A percentile compares a stretch with the other conserved stretches of the same genome.
These are phyloP conservation scores for Saguinus oedipus DNA, from an alignment of 2,797 vertebrate genomes.

Conservation along the genomic window DNA sequence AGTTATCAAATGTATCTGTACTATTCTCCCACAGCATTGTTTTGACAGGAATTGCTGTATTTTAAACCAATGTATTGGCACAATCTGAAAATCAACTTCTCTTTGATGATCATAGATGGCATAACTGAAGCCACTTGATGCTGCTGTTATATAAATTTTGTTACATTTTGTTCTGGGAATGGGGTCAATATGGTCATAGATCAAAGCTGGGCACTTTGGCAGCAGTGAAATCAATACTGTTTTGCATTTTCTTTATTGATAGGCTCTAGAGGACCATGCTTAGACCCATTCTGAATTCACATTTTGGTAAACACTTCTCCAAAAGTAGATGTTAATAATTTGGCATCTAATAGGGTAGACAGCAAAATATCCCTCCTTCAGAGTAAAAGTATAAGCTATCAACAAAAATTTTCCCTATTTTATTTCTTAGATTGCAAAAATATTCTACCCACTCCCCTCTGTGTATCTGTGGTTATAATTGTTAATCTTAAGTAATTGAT, in stretches of 20 bases:
- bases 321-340: constrained; percentile 40
- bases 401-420: background rate
- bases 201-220: constrained; percentile 54
- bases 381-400: background rate
- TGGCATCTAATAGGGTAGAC: background rate
- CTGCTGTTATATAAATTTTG: constrained; percentile 49
- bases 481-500: constrained; percentile 7
- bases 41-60: constrained; percentile 17
- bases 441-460: background rate
- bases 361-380: background rate
- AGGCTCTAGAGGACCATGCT: background rate
- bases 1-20: background rate
- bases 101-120: background rate
- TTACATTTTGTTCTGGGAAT: constrained; percentile 62
- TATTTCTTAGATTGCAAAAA: background rate
- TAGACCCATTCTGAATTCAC: background rate
- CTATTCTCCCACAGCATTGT: background rate
- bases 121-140: background rate
- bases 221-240: constrained; percentile 55
- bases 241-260: constrained; percentile 64
- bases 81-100: constrained; percentile 2
- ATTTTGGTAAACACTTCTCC: constrained; percentile 36
- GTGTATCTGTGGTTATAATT: background rate
- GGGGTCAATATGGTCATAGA: constrained; percentile 51
- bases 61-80: constrained; percentile 35